Conservation (phyloP, 53 echinoderm and acorn worm genomes). For the Paracentrotus lividus region DNA sequence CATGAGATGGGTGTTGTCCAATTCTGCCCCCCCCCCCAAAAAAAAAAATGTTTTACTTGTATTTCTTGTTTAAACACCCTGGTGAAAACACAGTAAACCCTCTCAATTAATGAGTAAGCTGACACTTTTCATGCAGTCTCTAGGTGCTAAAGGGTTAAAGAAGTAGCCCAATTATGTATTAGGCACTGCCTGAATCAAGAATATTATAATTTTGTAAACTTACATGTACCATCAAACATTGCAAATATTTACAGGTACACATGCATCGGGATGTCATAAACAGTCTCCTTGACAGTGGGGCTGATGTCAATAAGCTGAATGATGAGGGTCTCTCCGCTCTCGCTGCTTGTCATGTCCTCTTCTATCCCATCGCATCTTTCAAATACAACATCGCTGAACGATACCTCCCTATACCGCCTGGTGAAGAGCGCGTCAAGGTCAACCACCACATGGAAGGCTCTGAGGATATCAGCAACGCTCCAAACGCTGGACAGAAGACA, state of each 20-base stretch:
- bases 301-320: slow-evolving; percentile 95
- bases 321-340: slow-evolving; percentile 95
- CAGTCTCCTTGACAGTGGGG: slow-evolving; percentile 93
- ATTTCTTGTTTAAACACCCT: too few relatives aligned
- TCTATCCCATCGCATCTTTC: slow-evolving; percentile 93
- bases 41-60: too few relatives aligned
- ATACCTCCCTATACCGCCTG: slow-evolving; percentile 83
- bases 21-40: too few relatives aligned
- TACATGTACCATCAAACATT: neutral
- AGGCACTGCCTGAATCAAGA: too few relatives aligned
- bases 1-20: too few relatives aligned
- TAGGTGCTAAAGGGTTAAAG: too few relatives aligned
- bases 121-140: too few relatives aligned
- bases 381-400: slow-evolving; percentile 97
- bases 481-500: neutral
- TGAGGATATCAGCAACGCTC: neutral
- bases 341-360: slow-evolving; percentile 94
- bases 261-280: slow-evolving; percentile 95
- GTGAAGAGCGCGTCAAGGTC: slow-evolving; percentile 56
- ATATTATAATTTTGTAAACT: too few relatives aligned
- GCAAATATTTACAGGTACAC: slow-evolving; percentile 77
- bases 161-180: too few relatives aligned
- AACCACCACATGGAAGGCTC: slow-evolving; percentile 45
- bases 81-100: too few relatives aligned
- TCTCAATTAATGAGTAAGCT: too few relatives aligned